Base-by-base conservation (phyloP, 2,113 vertebrate genomes). In the Ictalurus furcatus region DNA sequence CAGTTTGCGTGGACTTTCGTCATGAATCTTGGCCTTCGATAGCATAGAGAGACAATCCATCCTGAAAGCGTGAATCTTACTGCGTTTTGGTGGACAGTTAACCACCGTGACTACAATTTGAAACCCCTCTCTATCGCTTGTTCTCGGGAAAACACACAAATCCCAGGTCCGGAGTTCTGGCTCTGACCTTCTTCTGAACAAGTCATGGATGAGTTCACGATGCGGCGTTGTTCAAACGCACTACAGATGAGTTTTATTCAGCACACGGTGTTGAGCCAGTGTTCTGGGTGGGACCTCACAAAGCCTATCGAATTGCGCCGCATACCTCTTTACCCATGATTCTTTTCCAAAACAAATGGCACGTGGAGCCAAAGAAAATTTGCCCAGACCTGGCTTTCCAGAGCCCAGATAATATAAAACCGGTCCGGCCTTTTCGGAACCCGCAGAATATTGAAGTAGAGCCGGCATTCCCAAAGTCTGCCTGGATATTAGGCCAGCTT, bases 311-410 rank as follows among this genome's bases (percentile, higher is more conserved):
- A 84, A 79, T 87, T 90, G 90, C 87, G n/a, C 67, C 21, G 63
- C 85, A 92, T 91, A 79, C 88, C 67, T 88, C 84, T 37, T 86
- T 87, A 89, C 48, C 84, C 81, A 78, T 58, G 58, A 91, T 88
- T 90, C 82, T 54, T 84, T 84, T 91, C 89, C 90, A 92, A 91
- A 88, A 92, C 89, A 84, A 87, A 91, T 81, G 81, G 30, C 19
- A 28, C 63, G 56, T 71, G 30, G 37, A 79, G 91, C 89, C 90
- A 91, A 90, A 92, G 59, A 87, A 90, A 90, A 92, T 87, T 56
- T 76, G 88, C 76, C 84, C 78, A 30, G 73, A 85, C 85, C 67
- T 21, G 56, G 40, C 79, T 44, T 67, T 89, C 82, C 61, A 84
- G 59, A 89, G 69, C 65, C 78, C n/a, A 40, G 85, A 87, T 91